These are phyloP conservation scores for Neodon shergylaensis DNA, from an alignment of 2,113 vertebrate species.

Conservation along the genomic window DNA sequence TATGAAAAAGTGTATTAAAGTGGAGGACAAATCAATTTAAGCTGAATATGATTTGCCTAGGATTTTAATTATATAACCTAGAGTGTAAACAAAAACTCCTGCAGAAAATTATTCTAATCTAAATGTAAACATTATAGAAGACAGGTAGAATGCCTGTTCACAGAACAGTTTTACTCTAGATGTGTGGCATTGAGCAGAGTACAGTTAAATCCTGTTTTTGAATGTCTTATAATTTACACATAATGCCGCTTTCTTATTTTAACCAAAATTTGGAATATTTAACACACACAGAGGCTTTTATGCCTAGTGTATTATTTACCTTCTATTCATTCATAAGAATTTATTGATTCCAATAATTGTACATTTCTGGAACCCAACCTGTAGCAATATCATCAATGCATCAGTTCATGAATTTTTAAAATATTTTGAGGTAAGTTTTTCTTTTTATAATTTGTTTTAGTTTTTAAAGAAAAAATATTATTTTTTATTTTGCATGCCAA, in stretches of 20 bases:
- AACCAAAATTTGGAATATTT: neutral
- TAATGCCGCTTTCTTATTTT: neutral
- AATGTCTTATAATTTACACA: neutral
- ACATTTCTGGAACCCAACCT: neutral
- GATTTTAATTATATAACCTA: neutral
- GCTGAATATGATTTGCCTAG: neutral
- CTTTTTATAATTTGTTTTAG: neutral
- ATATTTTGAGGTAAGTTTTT: neutral
- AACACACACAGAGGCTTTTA: neutral
- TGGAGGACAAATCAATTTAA: conserved; percentile 65
- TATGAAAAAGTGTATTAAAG: conserved; percentile 30
- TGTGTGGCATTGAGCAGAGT: neutral
- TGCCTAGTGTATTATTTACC: neutral
- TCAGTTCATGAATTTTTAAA: neutral
- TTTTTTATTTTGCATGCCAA: too few species aligned
- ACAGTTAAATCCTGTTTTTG: neutral
- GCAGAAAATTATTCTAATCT: conserved; percentile 23
- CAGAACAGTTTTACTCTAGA: neutral
- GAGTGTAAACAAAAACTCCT: conserved; percentile 36
- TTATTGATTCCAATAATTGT: neutral
- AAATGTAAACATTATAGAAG: conserved; percentile 37
- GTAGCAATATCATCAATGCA: neutral
- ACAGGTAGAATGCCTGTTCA: neutral
- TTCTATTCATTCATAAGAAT: neutral
- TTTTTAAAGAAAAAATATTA: too few species aligned